Evolutionary conservation across 2,797 vertebrate genomes (phyloP), one percentile per base, ranked within the genome.

Genomic region (Neosalanx taihuensis): DNA sequence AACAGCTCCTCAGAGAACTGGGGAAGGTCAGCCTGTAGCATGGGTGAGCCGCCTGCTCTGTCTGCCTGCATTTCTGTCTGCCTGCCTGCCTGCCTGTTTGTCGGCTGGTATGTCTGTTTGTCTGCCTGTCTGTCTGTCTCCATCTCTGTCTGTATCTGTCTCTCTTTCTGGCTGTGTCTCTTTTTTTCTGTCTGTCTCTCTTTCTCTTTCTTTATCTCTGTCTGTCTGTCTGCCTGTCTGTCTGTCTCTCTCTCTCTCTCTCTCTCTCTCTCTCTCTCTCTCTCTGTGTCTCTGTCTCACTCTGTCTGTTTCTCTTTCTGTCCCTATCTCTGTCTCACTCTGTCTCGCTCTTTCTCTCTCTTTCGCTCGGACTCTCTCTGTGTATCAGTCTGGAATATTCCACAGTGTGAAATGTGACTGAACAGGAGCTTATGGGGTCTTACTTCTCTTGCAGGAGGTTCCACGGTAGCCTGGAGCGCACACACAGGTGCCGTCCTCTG

Each of bases 401-500:
- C 29, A 3, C 2, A 41, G 58, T 60, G 56, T 60, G n/a, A 49
- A 4, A 5, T 17, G 41, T 18, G 5, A 31, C n/a, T n/a, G 31
- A 3, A 5, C 58, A 15, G 37, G 37, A 0, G 1, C 1, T 9
- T 46, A 46, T 46, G 9, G 51, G 61, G 69, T 3, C 96, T 96
- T 93, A 99, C 97, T 95, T 95, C 97, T 94, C 91, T 97, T 97
- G 92, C 98, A 99, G 79, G 95, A 87, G 62, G 96, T 94, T 77
- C 97, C 96, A 73, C 96, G 92, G 91, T 94, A 99, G 73, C 98
- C 97, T 0, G 96, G 96, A 4, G 97, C 95, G 5, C 98, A 99
- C 72, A 97, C 94, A 65, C 98, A 99, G 71, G 94, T 93, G 2
- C 98, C 98, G 0, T 99, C 96, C 85, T 97, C 94, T 0, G 97